Evolutionary conservation across 1,140 invertebrate genomes (phyloP), one percentile per base, ranked within the genome.

Genomic region (Melitaea cinxia): DNA sequence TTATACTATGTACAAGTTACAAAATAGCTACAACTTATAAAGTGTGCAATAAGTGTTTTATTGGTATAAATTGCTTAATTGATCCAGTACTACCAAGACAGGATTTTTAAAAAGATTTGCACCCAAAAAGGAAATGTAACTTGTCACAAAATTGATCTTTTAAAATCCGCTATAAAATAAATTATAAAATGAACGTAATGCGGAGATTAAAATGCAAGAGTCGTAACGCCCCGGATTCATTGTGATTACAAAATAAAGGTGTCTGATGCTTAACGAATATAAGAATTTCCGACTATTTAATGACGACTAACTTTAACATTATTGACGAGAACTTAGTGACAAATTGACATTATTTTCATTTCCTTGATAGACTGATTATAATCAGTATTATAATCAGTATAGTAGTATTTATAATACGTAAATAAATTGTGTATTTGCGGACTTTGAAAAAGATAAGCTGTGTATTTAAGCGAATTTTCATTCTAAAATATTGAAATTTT

Each of bases 161-260:
- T 55, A 63, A 63, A 42, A 19, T 58, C 33, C 39, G 58, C 26
- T 23, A 47, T 45, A 42, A 65, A 65, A 47, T 47, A 42, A 70
- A 65, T 65, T 61, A 65, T 66, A 58, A 65, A 56, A 59, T 59
- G 50, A 49, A 58, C 58, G 42, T 70, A 70, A 66, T 61, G 56
- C 37, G 47, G 19, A 23, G 52, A 53, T 65, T 65, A 65, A 65
- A 65, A 58, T 65, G 63, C 63, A 65, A 65, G 55, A 47, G 14
- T 39, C 33, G 58, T 45, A 55, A 26, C 60, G 69, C 55, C 65
- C 69, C 60, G 60, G 58, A 67, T 71, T 60, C 49, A 30, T 63
- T 47, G 52, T 54, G 30, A 71, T 71, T 68, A 67, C 65, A 55
- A 67, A 54, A 68, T 60, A 67, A 53, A 65, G 21, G 23, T 10